These are phyloP conservation scores for Drosophila mercatorum DNA, from an alignment of 2,888 invertebrate genomes.

Conservation along the genomic window DNA sequence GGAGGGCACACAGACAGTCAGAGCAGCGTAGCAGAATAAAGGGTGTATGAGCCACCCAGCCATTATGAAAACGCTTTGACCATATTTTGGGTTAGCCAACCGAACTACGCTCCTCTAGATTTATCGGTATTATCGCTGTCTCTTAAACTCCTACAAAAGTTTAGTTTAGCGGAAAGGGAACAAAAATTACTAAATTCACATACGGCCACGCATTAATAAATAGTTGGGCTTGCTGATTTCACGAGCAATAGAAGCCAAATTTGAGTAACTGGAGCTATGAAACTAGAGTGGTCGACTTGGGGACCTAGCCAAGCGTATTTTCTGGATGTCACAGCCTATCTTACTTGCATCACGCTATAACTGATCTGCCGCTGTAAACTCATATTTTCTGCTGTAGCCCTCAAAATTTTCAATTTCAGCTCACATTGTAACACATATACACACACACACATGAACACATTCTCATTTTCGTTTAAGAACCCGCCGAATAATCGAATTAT, in stretches of 20 bases:
- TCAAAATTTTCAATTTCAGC: constrained; percentile 15
- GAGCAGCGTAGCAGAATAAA: not conserved
- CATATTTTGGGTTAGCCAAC: constrained; percentile 49
- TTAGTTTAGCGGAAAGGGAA: constrained; percentile 35
- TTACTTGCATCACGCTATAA: constrained; percentile 1
- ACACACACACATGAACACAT: constrained; percentile 1
- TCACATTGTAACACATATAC: constrained; percentile 2
- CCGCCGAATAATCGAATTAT: constrained; percentile 83
- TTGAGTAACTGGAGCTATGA: too few species aligned
- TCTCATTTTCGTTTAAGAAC: constrained; percentile 37
- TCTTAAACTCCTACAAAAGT: constrained; percentile 28
- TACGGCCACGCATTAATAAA: constrained; percentile 27
- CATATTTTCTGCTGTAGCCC: not conserved
- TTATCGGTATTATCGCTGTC: constrained; percentile 19
- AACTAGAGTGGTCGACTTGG: too few species aligned
- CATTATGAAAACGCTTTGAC: constrained; percentile 42
- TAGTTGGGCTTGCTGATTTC: constrained; percentile 9
- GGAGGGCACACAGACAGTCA: constrained; percentile 15
- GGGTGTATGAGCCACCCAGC: constrained; percentile 3
- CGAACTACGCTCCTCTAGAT: constrained; percentile 47
- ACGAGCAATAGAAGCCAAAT: constrained; percentile 32
- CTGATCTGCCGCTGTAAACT: constrained; percentile 11
- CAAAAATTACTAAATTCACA: constrained; percentile 14
- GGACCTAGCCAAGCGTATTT: not conserved
- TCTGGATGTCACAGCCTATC: not conserved